Evolutionary conservation across 2,888 invertebrate species (phyloP).

Genomic region (Coelogynopora nodosa): DNA sequence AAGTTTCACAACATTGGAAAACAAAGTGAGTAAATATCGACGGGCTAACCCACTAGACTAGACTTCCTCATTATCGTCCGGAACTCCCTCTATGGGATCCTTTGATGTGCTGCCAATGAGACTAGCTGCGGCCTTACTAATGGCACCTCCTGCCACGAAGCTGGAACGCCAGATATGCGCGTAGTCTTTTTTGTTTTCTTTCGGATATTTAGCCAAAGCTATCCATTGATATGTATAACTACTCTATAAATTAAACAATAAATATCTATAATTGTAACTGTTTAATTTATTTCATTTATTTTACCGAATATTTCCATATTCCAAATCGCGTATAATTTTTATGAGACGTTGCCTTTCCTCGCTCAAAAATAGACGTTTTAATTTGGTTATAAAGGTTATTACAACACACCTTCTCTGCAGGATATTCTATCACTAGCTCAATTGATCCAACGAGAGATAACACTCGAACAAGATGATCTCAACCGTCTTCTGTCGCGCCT

Average conservation of each 20-base stretch:
- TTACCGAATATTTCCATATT: neutral
- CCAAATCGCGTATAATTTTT: neutral
- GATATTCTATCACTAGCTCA: neutral
- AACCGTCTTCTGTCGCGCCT: neutral
- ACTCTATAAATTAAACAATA: neutral
- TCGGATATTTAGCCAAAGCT: neutral
- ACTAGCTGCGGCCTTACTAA: neutral
- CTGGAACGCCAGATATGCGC: neutral
- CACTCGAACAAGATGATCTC: neutral
- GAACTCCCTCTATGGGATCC: neutral
- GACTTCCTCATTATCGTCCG: neutral
- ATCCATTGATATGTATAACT: neutral
- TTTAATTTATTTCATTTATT: neutral
- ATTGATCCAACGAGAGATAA: neutral
- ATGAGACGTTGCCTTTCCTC: neutral
- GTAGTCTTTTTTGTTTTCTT: neutral
- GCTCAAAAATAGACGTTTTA: neutral
- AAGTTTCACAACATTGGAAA: too few species aligned
- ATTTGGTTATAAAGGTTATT: too few species aligned
- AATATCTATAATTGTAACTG: too few species aligned
- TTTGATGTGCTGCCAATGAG: neutral
- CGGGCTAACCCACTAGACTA: too few species aligned
- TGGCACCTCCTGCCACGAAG: neutral
- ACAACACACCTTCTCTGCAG: neutral
- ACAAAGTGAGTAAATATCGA: too few species aligned